Evolutionary conservation across 2,797 vertebrate genomes (phyloP).

Genomic region (Lutra lutra): DNA sequence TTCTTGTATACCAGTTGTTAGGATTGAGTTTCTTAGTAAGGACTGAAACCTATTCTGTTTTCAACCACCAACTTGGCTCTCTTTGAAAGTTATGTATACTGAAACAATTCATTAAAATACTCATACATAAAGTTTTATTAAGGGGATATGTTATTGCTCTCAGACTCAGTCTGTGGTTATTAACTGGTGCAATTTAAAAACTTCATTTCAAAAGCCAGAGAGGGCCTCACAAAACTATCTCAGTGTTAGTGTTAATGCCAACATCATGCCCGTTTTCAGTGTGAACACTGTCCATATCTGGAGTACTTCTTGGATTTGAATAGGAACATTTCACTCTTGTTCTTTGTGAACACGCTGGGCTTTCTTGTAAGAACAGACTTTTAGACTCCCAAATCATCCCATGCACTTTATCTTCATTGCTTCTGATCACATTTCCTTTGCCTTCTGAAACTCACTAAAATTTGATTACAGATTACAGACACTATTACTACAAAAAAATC

Average conservation of each 20-base stretch:
- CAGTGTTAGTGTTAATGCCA: not conserved
- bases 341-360: not conserved
- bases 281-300: not conserved
- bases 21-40: slow-evolving; percentile 60
- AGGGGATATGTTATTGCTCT: slow-evolving; percentile 23
- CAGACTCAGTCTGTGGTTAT: slow-evolving; percentile 14
- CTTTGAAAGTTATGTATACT: slow-evolving; percentile 58
- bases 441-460: not conserved
- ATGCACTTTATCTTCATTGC: not conserved
- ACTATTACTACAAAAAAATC: not conserved
- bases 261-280: not conserved
- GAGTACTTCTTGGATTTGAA: not conserved
- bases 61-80: slow-evolving; percentile 60
- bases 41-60: slow-evolving; percentile 69
- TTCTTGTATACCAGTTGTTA: slow-evolving; percentile 63
- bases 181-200: slow-evolving; percentile 55
- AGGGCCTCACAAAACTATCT: not conserved
- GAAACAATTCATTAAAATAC: slow-evolving; percentile 68
- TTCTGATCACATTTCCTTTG: not conserved
- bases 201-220: slow-evolving; percentile 55
- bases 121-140: slow-evolving; percentile 68
- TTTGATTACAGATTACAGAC: not conserved
- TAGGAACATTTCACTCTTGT: not conserved
- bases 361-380: not conserved
- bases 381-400: not conserved